Evolutionary conservation across 2,888 invertebrate species (phyloP).

Genomic region (Apodemia duryi): DNA sequence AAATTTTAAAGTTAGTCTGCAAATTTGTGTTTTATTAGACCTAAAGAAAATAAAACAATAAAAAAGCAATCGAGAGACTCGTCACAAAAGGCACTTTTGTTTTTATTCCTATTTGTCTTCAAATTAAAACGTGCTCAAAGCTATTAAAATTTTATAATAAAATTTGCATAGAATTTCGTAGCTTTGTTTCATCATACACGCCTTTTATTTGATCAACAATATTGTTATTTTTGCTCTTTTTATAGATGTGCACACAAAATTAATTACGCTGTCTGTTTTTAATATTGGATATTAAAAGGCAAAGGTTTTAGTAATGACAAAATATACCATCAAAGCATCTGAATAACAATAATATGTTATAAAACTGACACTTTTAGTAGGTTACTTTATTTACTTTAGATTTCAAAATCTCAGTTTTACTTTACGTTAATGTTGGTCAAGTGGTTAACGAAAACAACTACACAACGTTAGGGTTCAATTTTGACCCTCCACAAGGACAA

Average conservation of each 20-base stretch:
- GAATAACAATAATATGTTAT: too few species aligned
- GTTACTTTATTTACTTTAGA: too few species aligned
- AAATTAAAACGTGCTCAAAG: conserved; percentile 5
- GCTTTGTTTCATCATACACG: conserved; percentile 5
- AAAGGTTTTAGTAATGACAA: too few species aligned
- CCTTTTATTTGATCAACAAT: conserved; percentile 2
- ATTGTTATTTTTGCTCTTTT: not conserved
- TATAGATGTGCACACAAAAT: not conserved
- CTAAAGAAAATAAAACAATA: conserved; percentile 20
- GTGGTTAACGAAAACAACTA: too few species aligned
- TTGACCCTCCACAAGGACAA: too few species aligned
- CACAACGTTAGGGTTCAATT: too few species aligned
- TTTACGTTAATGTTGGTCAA: too few species aligned
- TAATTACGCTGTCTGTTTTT: not conserved
- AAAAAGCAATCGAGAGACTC: conserved; percentile 1
- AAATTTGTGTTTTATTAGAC: conserved; percentile 42
- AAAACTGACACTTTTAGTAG: too few species aligned
- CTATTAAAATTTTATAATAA: conserved; percentile 11
- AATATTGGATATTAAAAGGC: not conserved
- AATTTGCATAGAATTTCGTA: conserved; percentile 3
- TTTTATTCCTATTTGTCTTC: conserved; percentile 11
- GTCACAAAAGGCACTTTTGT: conserved; percentile 1
- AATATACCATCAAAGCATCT: too few species aligned
- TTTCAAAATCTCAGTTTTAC: too few species aligned
- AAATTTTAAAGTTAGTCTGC: conserved; percentile 47